Percentiles rank a stretch among this genome's conserved stretches.
Evolutionary conservation across 2,797 vertebrate genomes (phyloP).

Genomic region (Peromyscus eremicus): DNA sequence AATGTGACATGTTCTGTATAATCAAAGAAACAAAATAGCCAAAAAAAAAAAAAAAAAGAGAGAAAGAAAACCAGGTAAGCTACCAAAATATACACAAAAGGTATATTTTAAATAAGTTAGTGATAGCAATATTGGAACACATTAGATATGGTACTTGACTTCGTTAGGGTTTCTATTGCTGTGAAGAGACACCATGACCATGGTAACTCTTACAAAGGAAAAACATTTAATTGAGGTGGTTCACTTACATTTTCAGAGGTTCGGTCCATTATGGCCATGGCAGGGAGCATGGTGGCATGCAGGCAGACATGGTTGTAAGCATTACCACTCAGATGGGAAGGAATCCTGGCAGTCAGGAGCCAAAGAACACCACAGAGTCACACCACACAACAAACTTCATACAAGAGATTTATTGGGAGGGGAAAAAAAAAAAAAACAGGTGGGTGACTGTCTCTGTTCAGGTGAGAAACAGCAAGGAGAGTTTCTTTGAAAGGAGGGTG

Average conservation of each 20-base stretch:
- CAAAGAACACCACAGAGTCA: neutral
- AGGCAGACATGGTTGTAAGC: neutral
- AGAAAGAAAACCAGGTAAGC: neutral
- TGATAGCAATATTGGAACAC: neutral
- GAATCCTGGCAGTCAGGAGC: neutral
- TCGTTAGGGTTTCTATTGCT: neutral
- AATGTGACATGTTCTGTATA: neutral
- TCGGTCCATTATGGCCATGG: neutral
- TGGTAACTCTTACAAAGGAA: neutral
- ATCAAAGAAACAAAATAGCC: neutral
- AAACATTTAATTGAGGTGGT: neutral
- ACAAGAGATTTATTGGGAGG: neutral
- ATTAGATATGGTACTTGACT: neutral
- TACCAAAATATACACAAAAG: neutral
- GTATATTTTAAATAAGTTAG: constrained; percentile 32
- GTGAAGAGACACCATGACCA: neutral
- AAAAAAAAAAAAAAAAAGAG: neutral
- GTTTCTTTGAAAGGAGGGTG: neutral
- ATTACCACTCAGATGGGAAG: neutral
- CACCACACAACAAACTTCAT: neutral
- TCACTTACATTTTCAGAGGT: neutral
- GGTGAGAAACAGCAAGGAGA: neutral
- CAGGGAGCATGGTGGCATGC: neutral
- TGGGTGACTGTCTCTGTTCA: neutral
- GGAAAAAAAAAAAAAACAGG: neutral